phyloP scores from a whole-genome alignment of 2,797 vertebrate species.

The Luscinia megarhynchos region DNA sequence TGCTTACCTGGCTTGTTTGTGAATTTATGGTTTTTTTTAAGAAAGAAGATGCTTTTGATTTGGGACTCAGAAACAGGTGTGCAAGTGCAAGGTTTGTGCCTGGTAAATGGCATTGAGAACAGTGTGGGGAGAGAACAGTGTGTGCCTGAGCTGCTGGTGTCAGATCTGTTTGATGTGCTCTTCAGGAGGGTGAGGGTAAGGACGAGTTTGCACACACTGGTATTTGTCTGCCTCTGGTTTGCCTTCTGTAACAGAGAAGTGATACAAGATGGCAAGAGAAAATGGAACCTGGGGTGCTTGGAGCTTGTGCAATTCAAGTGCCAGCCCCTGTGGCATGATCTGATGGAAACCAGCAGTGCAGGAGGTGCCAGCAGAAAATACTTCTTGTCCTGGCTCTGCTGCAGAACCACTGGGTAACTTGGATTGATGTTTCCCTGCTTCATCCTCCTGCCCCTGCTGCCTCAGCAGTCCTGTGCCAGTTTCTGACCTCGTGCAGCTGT shows the following conservation, averaged over 20 bases:
- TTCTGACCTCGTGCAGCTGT: neutral
- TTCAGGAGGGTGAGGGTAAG: neutral
- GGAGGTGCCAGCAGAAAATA: neutral
- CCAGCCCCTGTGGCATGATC: neutral
- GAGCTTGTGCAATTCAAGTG: neutral
- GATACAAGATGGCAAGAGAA: neutral
- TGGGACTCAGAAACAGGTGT: neutral
- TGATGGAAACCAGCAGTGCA: neutral
- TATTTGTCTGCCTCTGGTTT: neutral
- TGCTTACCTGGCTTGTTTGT: neutral
- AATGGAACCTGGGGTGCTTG: neutral
- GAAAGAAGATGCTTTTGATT: neutral
- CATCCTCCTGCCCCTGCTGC: neutral
- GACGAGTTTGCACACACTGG: neutral
- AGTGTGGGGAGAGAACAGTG: neutral
- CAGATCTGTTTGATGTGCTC: neutral
- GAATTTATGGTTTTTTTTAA: neutral
- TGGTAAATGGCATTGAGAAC: neutral
- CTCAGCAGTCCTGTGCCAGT: neutral
- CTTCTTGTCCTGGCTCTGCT: neutral
- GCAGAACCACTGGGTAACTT: neutral
- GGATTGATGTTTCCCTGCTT: neutral
- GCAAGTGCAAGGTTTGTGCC: neutral
- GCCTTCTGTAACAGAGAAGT: neutral
- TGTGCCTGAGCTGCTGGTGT: constrained; percentile 3